Evolutionary conservation across 2,888 invertebrate genomes (phyloP).

Genomic region (Drosophila anomelani): DNA sequence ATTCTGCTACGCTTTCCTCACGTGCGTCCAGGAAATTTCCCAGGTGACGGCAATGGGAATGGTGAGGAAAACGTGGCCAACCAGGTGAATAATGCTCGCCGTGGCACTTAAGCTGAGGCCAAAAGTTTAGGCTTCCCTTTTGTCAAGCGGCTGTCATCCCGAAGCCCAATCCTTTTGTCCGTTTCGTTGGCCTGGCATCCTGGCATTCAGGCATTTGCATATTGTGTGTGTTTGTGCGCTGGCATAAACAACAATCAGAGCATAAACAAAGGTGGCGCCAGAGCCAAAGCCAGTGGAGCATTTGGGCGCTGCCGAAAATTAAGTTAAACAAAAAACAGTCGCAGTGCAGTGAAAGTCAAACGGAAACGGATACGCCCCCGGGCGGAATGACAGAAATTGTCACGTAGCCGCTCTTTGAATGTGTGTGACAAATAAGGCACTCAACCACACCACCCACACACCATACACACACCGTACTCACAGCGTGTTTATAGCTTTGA

Average conservation of each 20-base stretch:
- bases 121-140: slow-evolving; percentile 46
- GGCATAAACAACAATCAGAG: slow-evolving; percentile 60
- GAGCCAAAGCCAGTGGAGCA: slow-evolving; percentile 41
- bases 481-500: slow-evolving; percentile 63
- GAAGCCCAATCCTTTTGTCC: slow-evolving; percentile 57
- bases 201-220: slow-evolving; percentile 43
- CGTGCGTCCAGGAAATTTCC: slow-evolving; percentile 33
- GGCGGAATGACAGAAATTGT: slow-evolving; percentile 59
- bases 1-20: slow-evolving; percentile 16
- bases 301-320: slow-evolving; percentile 49
- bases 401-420: slow-evolving; percentile 48
- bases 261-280: slow-evolving; percentile 44
- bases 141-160: slow-evolving; percentile 56
- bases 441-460: slow-evolving; percentile 16
- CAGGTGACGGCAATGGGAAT: slow-evolving; percentile 16
- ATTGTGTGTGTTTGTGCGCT: slow-evolving; percentile 32
- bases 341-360: slow-evolving; percentile 52
- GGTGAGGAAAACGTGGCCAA: slow-evolving; percentile 20
- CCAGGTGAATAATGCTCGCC: slow-evolving; percentile 46
- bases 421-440: slow-evolving; percentile 36
- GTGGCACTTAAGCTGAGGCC: slow-evolving; percentile 52
- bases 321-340: slow-evolving; percentile 54
- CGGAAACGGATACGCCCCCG: slow-evolving; percentile 56
- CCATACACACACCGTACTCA: slow-evolving; percentile 15
- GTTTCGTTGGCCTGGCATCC: slow-evolving; percentile 32